A percentile compares a stretch with the other conserved stretches of the same genome.
phyloP scores from a whole-genome alignment of 2,888 invertebrate genomes.

The Conus canariensis region DNA sequence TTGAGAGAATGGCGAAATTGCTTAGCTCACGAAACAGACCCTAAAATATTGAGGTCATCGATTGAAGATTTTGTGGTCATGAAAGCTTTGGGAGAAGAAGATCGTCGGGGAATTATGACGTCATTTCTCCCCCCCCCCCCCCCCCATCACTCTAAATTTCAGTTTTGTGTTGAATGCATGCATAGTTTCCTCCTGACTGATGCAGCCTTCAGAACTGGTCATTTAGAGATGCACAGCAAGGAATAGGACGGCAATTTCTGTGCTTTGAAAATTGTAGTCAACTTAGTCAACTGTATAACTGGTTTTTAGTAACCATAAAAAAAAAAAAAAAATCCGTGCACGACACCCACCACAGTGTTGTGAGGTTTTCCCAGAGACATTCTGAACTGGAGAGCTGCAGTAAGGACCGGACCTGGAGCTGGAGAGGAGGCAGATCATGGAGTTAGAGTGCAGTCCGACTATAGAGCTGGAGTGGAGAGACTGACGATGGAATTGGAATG shows the following conservation, averaged over 20 bases:
- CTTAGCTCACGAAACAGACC: neutral
- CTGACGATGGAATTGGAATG: too few relatives aligned
- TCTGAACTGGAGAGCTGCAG: too few relatives aligned
- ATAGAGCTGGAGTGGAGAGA: too few relatives aligned
- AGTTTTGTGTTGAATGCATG: neutral
- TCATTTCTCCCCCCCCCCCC: neutral
- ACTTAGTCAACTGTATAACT: neutral
- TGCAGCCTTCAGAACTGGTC: neutral
- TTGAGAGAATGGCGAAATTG: neutral
- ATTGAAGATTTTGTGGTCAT: neutral
- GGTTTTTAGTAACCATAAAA: too few relatives aligned
- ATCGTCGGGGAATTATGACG: neutral
- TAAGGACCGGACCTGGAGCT: too few relatives aligned
- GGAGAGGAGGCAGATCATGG: too few relatives aligned
- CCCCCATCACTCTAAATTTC: neutral
- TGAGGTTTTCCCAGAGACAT: too few relatives aligned
- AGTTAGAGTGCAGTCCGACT: too few relatives aligned
- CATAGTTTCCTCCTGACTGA: neutral
- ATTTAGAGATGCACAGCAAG: neutral
- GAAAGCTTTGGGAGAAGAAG: neutral
- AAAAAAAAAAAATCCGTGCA: too few relatives aligned
- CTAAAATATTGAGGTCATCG: neutral
- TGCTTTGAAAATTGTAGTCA: neutral
- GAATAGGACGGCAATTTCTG: neutral
- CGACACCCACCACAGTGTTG: too few relatives aligned